phyloP scores from a whole-genome alignment of 2,797 vertebrate genomes.

The Sebastes dallii region DNA sequence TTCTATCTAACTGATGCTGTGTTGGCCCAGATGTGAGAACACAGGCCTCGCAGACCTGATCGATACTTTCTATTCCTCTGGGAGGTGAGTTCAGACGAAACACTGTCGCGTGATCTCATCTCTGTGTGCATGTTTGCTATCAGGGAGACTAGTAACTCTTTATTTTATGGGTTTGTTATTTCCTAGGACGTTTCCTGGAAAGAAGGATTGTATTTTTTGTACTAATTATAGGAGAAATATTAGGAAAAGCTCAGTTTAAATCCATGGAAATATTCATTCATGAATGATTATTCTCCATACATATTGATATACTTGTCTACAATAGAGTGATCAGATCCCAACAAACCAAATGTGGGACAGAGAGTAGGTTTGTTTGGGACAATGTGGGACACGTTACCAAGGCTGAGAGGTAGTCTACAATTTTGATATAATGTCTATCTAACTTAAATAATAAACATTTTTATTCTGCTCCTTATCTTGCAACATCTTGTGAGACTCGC shows the following conservation, averaged over 20 bases:
- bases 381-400: no score
- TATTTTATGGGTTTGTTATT: background rate
- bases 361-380: no score
- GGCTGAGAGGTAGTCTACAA: no score
- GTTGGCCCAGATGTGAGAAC: slow-evolving; percentile 39
- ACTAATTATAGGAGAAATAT: background rate
- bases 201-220: background rate
- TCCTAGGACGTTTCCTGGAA: background rate
- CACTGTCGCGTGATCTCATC: background rate
- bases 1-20: background rate
- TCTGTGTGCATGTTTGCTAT: background rate
- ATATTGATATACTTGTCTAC: background rate
- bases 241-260: background rate
- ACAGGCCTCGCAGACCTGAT: background rate
- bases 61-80: background rate
- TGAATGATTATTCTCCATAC: background rate
- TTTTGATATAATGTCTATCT: no score
- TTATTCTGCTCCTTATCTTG: no score
- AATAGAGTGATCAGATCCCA: no score
- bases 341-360: no score
- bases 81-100: slow-evolving; percentile 20
- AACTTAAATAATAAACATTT: no score
- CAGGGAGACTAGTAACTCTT: background rate
- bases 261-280: background rate
- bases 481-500: no score